These are phyloP conservation scores for Clusia tigrina DNA, from an alignment of 2,888 invertebrate species.

Conservation along the genomic window DNA sequence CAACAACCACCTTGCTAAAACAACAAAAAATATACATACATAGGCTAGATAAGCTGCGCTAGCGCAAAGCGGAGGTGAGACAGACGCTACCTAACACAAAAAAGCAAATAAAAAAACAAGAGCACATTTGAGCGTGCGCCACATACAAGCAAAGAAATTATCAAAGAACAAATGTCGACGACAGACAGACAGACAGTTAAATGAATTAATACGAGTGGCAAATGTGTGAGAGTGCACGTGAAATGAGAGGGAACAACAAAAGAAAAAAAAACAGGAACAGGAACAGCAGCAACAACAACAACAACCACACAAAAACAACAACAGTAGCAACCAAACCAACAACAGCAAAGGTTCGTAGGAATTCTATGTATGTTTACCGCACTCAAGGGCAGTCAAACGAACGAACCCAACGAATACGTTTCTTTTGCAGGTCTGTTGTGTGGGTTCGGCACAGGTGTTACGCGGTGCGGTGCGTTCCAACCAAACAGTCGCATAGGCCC, in stretches of 20 bases:
- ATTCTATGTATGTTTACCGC: conserved; percentile 12
- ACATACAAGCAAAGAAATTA: not conserved
- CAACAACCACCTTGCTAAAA: not conserved
- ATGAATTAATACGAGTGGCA: not conserved
- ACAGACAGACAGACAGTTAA: not conserved
- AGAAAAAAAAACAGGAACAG: too few relatives aligned
- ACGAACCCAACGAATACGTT: not conserved
- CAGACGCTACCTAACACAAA: conserved; percentile 1
- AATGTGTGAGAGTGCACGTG: not conserved
- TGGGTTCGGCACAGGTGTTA: too few relatives aligned
- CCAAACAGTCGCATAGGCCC: too few relatives aligned
- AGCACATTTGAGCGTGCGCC: not conserved
- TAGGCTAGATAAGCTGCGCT: too few relatives aligned
- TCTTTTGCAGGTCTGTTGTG: too few relatives aligned
- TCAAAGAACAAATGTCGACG: not conserved
- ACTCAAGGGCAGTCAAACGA: conserved; percentile 20
- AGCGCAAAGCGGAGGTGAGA: conserved; percentile 7
- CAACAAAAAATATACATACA: not conserved
- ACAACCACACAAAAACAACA: not conserved
- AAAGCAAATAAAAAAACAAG: not conserved
- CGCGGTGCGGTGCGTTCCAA: not conserved
- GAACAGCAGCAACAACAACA: not conserved
- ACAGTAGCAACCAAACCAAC: conserved; percentile 1
- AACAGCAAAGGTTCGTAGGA: conserved; percentile 19
- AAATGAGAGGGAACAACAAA: too few relatives aligned